phyloP scores from a whole-genome alignment of 2,797 vertebrate species.

The Acanthurus lineatus region DNA sequence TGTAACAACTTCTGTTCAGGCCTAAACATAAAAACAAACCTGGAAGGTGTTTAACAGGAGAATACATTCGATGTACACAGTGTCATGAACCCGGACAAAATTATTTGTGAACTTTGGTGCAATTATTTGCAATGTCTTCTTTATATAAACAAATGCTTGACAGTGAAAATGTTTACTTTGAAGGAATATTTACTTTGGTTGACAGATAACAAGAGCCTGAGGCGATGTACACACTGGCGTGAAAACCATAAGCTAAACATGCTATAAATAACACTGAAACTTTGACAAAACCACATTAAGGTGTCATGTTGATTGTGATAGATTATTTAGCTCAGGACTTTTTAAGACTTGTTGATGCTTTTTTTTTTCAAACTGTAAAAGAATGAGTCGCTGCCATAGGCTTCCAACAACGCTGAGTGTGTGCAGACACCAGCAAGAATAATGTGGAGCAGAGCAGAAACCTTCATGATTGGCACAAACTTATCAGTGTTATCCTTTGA shows the following conservation, averaged over 20 bases:
- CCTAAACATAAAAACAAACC: not conserved
- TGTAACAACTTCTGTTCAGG: no score
- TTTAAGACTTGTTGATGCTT: not conserved
- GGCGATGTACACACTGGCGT: not conserved
- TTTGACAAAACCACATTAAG: constrained; percentile 43
- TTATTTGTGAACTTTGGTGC: not conserved
- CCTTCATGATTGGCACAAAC: constrained; percentile 38
- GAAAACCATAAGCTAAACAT: constrained; percentile 9
- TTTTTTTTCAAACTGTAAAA: constrained; percentile 2
- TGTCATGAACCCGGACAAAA: not conserved
- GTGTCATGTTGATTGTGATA: constrained; percentile 51
- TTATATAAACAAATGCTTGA: not conserved
- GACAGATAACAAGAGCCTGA: constrained; percentile 12
- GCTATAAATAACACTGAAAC: constrained; percentile 1
- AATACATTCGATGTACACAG: not conserved
- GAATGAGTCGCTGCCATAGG: constrained; percentile 10
- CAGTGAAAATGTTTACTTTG: not conserved
- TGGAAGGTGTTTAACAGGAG: not conserved
- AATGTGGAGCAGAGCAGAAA: constrained; percentile 30
- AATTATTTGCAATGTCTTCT: not conserved
- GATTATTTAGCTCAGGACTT: constrained; percentile 41
- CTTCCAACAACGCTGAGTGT: constrained; percentile 49
- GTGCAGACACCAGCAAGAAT: constrained; percentile 46
- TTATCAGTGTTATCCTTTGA: constrained; percentile 30
- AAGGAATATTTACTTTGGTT: not conserved